Percentiles rank a stretch among this genome's conserved stretches.
phyloP scores from a whole-genome alignment of 2,797 vertebrate species.

The Lutjanus campechanus region DNA sequence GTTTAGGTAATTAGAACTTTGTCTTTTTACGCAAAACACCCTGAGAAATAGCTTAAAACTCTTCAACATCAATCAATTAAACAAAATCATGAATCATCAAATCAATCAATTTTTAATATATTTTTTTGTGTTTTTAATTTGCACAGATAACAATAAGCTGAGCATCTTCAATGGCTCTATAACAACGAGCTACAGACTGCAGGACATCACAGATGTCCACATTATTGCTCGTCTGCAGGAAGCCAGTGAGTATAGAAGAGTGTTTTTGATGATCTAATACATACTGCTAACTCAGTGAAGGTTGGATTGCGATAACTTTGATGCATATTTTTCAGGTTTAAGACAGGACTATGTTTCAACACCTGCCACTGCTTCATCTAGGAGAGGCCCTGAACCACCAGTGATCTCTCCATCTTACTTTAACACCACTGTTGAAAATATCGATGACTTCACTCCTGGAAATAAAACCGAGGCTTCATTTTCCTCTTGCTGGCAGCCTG shows the following conservation, averaged over 20 bases:
- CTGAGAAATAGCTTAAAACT: background rate
- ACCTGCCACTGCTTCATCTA: slow-evolving; percentile 23
- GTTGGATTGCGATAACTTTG: background rate
- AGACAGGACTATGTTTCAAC: slow-evolving; percentile 64
- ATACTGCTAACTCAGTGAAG: background rate
- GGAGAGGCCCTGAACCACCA: slow-evolving; percentile 32
- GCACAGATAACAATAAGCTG: slow-evolving; percentile 75
- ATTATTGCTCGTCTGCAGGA: slow-evolving; percentile 89
- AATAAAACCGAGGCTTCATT: slow-evolving; percentile 5
- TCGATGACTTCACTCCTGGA: slow-evolving; percentile 15
- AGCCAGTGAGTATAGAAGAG: slow-evolving; percentile 81
- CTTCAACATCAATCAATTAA: background rate
- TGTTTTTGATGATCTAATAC: background rate
- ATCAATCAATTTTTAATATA: no score
- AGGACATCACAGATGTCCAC: slow-evolving; percentile 88
- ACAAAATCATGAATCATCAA: background rate
- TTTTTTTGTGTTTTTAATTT: no score
- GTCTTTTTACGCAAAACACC: background rate
- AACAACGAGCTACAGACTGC: slow-evolving; percentile 84
- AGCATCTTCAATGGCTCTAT: slow-evolving; percentile 77
- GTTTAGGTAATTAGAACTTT: slow-evolving; percentile 49
- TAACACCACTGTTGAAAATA: slow-evolving; percentile 17
- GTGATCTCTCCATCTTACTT: slow-evolving; percentile 15
- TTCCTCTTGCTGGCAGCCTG: slow-evolving; percentile 21
- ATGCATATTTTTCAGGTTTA: slow-evolving; percentile 68